Evolutionary conservation across 2,797 vertebrate species (phyloP), one percentile per base, ranked within the genome.

Genomic region (Sebastes umbrosus): DNA sequence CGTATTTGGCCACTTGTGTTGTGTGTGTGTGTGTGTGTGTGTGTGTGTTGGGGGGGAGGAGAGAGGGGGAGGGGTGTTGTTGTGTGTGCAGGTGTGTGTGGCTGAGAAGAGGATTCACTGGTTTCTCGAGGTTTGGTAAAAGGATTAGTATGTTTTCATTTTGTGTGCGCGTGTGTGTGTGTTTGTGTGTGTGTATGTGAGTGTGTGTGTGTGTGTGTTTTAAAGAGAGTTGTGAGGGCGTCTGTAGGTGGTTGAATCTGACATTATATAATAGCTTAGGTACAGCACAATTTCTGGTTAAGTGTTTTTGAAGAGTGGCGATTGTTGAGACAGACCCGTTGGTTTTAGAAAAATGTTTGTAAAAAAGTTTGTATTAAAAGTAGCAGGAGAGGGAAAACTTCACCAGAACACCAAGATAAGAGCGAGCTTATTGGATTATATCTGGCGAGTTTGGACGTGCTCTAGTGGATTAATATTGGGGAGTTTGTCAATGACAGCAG

Each of bases 191-290:
- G 34, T 36, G 34, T 13, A 1, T 36, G 34, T 12, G 11, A 4
- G 34, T 36, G 34, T 12, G 69, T 81, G 63, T 64, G 63, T 64
- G 71, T 68, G 50, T 73, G 74, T 71, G 75, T 77, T 75, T 58
- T 27, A 39, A 29, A 74, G 68, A 67, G 84, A 77, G 64, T 58
- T 85, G 82, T 84, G 88, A 90, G 82, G 84, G 87, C 39, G 78
- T 87, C 80, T 86, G 90, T 89, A 89, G 90, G 89, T 92, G 93
- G 87, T 24, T 82, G 67, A 69, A 69, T 84, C 46, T 82, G 76
- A 72, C 32, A 55, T 92, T 92, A 92, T 88, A 58, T 92, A 92
- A 92, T 20, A 31, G 80, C 73, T 83, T 16, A 83, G 77, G 69
- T 68, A 60, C 52, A 39, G 67, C 46, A 79, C 73, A 76, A 57